Evolutionary conservation across 1,140 invertebrate genomes (phyloP).

Genomic region (Cryptotermes secundus): DNA sequence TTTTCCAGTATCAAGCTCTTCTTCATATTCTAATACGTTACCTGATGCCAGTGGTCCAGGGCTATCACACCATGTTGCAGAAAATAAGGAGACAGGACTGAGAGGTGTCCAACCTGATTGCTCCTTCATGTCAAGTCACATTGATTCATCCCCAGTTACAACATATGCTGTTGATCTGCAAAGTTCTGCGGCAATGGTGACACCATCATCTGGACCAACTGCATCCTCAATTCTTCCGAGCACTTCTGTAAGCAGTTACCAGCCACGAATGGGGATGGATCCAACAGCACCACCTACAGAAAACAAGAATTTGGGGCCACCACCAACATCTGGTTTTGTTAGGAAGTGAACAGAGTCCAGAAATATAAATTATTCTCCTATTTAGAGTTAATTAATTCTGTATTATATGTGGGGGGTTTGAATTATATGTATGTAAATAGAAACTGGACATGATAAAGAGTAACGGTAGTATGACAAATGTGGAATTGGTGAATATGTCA

Average conservation of each 20-base stretch:
- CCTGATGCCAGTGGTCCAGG: background rate
- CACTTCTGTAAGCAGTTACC: background rate
- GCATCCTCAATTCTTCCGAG: background rate
- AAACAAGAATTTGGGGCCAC: constrained; percentile 51
- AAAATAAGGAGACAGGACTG: background rate
- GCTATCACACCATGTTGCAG: background rate
- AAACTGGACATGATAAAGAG: background rate
- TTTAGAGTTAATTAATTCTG: background rate
- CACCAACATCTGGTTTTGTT: constrained; percentile 57
- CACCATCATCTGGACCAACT: constrained; percentile 22
- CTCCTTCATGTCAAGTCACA: background rate
- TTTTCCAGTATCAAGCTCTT: background rate
- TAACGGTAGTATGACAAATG: background rate
- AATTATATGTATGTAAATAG: background rate
- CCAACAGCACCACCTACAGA: constrained; percentile 52
- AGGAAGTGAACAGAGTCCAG: constrained; percentile 42
- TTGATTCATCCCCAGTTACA: background rate
- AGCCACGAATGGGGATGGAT: constrained; percentile 47
- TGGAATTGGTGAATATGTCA: background rate
- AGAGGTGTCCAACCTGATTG: background rate
- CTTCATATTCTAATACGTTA: background rate
- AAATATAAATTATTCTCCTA: background rate
- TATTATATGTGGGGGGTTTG: background rate
- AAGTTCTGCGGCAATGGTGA: background rate
- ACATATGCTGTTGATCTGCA: background rate